Evolutionary conservation across 2,797 vertebrate species (phyloP).

Genomic region (Crocodylus rhombifer): DNA sequence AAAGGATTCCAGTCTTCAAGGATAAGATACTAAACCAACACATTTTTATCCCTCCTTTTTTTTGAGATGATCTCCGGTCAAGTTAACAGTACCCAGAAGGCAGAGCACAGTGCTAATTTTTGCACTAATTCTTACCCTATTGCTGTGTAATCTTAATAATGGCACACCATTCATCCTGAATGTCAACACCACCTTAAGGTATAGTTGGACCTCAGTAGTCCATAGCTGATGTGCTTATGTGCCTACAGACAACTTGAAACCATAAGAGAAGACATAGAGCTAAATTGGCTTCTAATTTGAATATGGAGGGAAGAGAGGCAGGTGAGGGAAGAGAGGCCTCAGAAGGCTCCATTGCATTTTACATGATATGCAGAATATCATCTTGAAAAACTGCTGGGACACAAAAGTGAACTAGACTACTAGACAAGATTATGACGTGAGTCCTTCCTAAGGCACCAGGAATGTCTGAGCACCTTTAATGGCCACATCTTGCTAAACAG

Average conservation of each 20-base stretch:
- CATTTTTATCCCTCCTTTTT: neutral
- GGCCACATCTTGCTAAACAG: neutral
- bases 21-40: neutral
- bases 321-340: neutral
- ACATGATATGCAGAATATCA: neutral
- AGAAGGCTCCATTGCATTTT: neutral
- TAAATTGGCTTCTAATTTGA: constrained; percentile 1
- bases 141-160: neutral
- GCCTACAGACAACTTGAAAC: neutral
- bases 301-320: neutral
- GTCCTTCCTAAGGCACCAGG: neutral
- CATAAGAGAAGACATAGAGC: neutral
- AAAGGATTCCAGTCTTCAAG: neutral
- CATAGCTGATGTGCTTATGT: neutral
- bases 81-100: neutral
- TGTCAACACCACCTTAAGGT: neutral
- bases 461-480: neutral
- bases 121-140: neutral
- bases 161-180: neutral
- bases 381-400: neutral
- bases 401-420: neutral
- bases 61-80: neutral
- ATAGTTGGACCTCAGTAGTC: neutral
- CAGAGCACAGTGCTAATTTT: neutral
- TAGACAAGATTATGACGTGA: neutral